Conservation (phyloP, 2,113 vertebrate genomes). For the Onychostoma macrolepis region DNA sequence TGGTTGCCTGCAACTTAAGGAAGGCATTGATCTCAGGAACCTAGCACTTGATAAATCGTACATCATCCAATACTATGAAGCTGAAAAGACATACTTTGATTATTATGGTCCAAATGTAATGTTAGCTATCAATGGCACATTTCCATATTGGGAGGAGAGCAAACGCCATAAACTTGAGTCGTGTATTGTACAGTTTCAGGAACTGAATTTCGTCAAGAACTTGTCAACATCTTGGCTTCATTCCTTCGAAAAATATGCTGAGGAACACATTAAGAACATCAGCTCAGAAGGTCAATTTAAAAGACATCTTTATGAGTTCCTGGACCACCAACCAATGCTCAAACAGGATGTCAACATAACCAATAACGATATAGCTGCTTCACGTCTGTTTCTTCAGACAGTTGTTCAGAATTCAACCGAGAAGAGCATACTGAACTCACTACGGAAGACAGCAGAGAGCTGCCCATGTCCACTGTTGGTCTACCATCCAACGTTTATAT, state of each 20-base stretch:
- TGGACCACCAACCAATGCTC: conserved; percentile 61
- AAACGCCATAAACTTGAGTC: conserved; percentile 60
- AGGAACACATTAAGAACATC: conserved; percentile 51
- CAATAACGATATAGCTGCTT: conserved; percentile 65
- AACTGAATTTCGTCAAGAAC: conserved; percentile 56
- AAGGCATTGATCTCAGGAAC: conserved; percentile 77
- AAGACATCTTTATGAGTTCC: conserved; percentile 66
- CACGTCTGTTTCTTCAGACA: conserved; percentile 80
- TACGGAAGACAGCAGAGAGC: conserved; percentile 70
- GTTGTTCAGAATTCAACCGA: conserved; percentile 53
- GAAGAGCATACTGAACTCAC: conserved; percentile 68
- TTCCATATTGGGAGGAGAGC: conserved; percentile 75
- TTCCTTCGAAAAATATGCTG: conserved; percentile 65
- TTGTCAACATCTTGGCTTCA: conserved; percentile 70
- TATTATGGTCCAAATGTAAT: conserved; percentile 75
- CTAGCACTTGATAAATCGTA: conserved; percentile 77
- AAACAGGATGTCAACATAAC: conserved; percentile 71
- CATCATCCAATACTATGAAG: conserved; percentile 71
- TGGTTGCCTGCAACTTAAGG: conserved; percentile 71
- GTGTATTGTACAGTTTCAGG: conserved; percentile 74
- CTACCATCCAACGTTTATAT: conserved; percentile 79
- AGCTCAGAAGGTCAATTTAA: conserved; percentile 64
- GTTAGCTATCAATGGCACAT: conserved; percentile 73
- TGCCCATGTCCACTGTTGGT: conserved; percentile 73
- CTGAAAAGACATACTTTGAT: conserved; percentile 74